Percentiles rank a stretch among this genome's conserved stretches.
Conservation (phyloP, 2,888 invertebrate genomes). For the Pheosia gnoma region DNA sequence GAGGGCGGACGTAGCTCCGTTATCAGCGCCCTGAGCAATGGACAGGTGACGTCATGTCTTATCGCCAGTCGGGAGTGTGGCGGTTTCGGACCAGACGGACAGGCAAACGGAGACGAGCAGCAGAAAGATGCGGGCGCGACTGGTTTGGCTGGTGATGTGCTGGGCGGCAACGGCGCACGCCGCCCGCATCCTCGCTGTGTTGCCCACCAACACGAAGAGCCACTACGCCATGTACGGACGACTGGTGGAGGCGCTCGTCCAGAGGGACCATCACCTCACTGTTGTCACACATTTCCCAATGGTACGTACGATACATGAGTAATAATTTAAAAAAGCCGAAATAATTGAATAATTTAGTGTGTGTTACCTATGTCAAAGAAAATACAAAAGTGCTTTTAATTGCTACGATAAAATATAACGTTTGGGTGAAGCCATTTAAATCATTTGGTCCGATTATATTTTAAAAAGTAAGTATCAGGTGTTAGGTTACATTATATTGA, state of each 20-base stretch:
- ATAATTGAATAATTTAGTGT: no score
- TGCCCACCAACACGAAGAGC: constrained; percentile 81
- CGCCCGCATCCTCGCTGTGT: constrained; percentile 73
- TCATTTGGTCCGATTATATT: no score
- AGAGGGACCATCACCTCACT: constrained; percentile 71
- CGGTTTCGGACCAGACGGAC: constrained; percentile 35
- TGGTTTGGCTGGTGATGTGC: constrained; percentile 53
- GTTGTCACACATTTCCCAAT: constrained; percentile 77
- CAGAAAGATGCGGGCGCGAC: constrained; percentile 73
- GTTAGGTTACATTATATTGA: no score
- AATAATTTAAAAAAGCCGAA: neutral
- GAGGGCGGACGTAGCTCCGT: constrained; percentile 20
- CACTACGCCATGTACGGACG: constrained; percentile 81
- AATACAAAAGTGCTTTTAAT: no score
- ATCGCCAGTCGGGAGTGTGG: constrained; percentile 44
- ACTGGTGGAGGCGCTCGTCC: constrained; percentile 73
- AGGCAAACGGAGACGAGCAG: constrained; percentile 62
- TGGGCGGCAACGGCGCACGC: constrained; percentile 56
- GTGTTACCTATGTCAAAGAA: no score
- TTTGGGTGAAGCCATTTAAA: no score
- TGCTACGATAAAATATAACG: no score
- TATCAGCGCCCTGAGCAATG: constrained; percentile 17
- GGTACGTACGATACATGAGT: constrained; percentile 56
- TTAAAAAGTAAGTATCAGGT: no score
- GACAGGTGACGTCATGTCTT: constrained; percentile 50